Percentiles rank a stretch among this genome's conserved stretches.
These are phyloP conservation scores for Bombus polaris DNA, from an alignment of 1,140 invertebrate genomes.

Conservation along the genomic window DNA sequence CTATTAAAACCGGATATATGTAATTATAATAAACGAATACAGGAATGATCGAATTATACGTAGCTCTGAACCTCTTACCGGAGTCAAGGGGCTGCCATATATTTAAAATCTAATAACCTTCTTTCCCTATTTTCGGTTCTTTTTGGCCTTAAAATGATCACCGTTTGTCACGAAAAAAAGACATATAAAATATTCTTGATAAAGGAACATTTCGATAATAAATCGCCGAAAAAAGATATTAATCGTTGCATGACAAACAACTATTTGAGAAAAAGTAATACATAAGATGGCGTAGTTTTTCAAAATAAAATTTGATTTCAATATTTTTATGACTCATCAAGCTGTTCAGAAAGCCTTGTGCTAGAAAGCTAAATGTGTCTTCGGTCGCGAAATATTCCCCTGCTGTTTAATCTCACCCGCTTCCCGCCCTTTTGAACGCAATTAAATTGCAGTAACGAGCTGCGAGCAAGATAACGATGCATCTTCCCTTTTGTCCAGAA, in stretches of 20 bases:
- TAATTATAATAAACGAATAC: slow-evolving; percentile 10
- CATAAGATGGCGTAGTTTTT: no score
- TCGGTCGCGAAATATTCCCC: not conserved
- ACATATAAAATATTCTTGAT: not conserved
- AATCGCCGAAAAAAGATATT: not conserved
- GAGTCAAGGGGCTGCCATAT: not conserved
- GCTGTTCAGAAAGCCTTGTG: not conserved
- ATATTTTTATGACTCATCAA: not conserved
- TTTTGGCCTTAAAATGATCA: not conserved
- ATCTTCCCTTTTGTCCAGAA: not conserved
- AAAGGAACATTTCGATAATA: no score
- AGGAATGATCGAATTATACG: not conserved
- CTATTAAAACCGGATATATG: not conserved
- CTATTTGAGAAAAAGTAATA: no score
- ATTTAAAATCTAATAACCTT: not conserved
- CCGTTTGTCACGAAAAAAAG: not conserved
- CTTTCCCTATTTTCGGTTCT: no score
- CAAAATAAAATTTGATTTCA: no score
- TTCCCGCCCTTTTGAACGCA: not conserved
- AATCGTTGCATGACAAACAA: not conserved
- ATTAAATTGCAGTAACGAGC: slow-evolving; percentile 19
- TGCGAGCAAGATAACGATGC: slow-evolving; percentile 20
- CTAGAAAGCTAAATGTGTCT: not conserved
- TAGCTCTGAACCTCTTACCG: no score
- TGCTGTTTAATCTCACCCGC: not conserved